A percentile compares a stretch with the other conserved stretches of the same genome.
These are phyloP conservation scores for Rhinella marina DNA, from an alignment of 2,797 vertebrate genomes.

Conservation along the genomic window DNA sequence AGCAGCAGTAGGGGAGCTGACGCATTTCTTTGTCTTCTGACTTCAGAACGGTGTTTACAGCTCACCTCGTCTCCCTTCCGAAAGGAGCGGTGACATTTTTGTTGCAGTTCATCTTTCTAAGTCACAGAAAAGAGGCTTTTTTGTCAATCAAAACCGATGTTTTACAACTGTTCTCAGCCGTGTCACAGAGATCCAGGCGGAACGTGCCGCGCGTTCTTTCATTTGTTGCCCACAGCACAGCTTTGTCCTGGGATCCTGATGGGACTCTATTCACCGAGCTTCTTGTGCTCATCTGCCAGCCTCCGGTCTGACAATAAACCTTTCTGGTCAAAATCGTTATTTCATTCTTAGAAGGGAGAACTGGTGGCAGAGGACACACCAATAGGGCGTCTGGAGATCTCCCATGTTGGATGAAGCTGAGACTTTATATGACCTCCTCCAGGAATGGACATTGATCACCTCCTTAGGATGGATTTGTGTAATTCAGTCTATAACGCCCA, in stretches of 20 bases:
- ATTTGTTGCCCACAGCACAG: slow-evolving; percentile 34
- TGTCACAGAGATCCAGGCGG: not conserved
- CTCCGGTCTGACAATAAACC: not conserved
- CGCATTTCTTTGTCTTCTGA: not conserved
- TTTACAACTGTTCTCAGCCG: slow-evolving; percentile 38
- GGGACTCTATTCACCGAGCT: slow-evolving; percentile 32
- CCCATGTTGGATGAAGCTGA: not conserved
- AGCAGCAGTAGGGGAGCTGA: not conserved
- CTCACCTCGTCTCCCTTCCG: not conserved
- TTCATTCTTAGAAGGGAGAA: slow-evolving; percentile 4
- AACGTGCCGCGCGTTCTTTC: slow-evolving; percentile 30
- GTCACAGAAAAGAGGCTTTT: slow-evolving; percentile 20
- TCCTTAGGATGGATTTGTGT: not conserved
- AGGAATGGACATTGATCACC: not conserved
- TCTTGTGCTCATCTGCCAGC: not conserved
- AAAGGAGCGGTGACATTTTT: slow-evolving; percentile 45
- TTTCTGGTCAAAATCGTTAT: not conserved
- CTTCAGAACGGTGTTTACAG: slow-evolving; percentile 26
- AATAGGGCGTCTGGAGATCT: not conserved
- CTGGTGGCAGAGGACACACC: not conserved
- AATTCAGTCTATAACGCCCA: not conserved
- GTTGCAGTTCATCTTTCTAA: slow-evolving; percentile 31
- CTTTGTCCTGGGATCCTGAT: slow-evolving; percentile 38
- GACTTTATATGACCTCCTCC: not conserved
- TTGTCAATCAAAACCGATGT: slow-evolving; percentile 48